Percentiles rank a stretch among this genome's conserved stretches.
These are phyloP conservation scores for Leptinotarsa haldemani DNA, from an alignment of 2,888 invertebrate genomes.

Conservation along the genomic window DNA sequence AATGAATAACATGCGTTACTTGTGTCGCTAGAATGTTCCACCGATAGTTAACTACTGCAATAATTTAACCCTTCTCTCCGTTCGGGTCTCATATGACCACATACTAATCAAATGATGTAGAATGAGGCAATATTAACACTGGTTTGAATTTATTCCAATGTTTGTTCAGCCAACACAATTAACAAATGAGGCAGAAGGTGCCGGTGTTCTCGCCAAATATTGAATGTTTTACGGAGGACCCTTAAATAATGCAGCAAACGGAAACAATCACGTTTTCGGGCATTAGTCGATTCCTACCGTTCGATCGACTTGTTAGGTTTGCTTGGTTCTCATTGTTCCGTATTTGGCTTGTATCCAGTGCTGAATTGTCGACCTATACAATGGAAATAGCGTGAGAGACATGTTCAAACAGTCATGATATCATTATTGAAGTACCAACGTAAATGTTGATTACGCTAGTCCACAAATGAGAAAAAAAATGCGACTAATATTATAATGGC, in stretches of 20 bases:
- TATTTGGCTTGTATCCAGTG: constrained; percentile 9
- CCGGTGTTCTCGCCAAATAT: constrained; percentile 16
- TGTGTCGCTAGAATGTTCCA: too few species aligned
- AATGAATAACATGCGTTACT: too few species aligned
- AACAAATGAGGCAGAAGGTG: constrained; percentile 4
- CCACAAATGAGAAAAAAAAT: too few species aligned
- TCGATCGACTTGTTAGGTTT: constrained; percentile 4
- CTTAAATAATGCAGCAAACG: constrained; percentile 2
- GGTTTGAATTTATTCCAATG: constrained; percentile 4
- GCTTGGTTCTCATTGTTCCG: background rate
- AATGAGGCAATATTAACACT: background rate
- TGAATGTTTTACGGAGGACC: background rate
- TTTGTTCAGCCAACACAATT: constrained; percentile 16
- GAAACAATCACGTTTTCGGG: background rate
- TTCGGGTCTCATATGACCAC: background rate
- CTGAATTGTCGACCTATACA: constrained; percentile 7
- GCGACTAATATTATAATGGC: too few species aligned
- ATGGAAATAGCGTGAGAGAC: background rate
- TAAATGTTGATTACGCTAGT: too few species aligned
- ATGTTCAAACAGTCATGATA: background rate
- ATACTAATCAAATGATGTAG: background rate
- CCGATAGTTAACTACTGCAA: background rate
- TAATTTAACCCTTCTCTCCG: background rate
- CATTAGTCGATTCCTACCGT: background rate
- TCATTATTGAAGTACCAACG: too few species aligned